Base-by-base conservation (phyloP, 2,797 vertebrate species). In the Ciconia nigra region DNA sequence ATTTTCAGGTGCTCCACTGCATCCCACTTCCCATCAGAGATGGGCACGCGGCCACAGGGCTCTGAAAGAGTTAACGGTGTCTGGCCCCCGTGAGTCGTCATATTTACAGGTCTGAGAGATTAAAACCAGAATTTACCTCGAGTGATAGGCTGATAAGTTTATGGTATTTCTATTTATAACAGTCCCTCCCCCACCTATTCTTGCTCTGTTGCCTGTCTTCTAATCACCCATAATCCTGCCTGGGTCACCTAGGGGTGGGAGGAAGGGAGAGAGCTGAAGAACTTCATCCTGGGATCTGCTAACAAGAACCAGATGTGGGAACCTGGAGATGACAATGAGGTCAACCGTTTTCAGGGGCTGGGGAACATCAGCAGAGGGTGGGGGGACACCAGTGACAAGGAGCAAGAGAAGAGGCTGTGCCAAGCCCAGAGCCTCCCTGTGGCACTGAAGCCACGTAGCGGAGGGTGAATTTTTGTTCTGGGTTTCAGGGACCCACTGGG, bases 281-380 rank as follows among this genome's bases (percentile, higher is more conserved):
- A 37, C 94, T 95, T 96, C 97, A 98, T 97, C 97, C 97, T 65
- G 87, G 96, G 97, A 97, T 96, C 97, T 46, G 74, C 97, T 98
- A 98, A 98, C 93, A 22, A 97, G 97, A 98, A 98, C 97, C 98
- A 98, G 98, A 98, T 98, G 98, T 98, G 97, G 94, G 91, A 96
- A 96, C 89, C 96, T 95, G 97, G 96, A 89, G 89, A 96, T 87
- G 96, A 97, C 28, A 77, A 90, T 3, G 47, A 93, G 97, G 96
- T 95, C 97, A 96, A 69, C 35, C 5, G 21, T 92, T 90, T 20
- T 10, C 86, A 93, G 54, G 89, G 95, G 92, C 92, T 96, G 94
- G 86, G 70, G 94, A 96, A 86, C 95, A 35, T 94, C 96, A 95
- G 57, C 4, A 0, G 66, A 42, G 71, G 83, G 39, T 82, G 71